Percentiles rank a stretch among this genome's conserved stretches.
phyloP scores from a whole-genome alignment of 2,797 vertebrate genomes.

The Buceros bicornis region DNA sequence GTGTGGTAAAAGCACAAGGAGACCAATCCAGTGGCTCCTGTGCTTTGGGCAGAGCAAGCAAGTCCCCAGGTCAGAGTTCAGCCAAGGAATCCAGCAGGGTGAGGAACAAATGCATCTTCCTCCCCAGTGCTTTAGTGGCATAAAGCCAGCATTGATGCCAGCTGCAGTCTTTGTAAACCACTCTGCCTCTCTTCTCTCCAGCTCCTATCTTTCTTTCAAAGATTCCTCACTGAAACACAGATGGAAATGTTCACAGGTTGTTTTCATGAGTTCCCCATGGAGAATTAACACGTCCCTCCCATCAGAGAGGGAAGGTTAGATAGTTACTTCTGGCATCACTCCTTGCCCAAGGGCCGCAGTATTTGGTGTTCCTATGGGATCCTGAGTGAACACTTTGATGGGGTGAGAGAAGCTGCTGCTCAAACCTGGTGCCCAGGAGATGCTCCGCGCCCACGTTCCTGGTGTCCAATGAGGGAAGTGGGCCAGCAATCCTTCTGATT shows the following conservation, averaged over 20 bases:
- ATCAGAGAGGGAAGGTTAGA: neutral
- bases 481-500: neutral
- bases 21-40: neutral
- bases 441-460: neutral
- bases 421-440: neutral
- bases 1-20: neutral
- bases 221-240: slow-evolving; percentile 43
- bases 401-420: neutral
- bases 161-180: slow-evolving; percentile 10
- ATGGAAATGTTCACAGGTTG: slow-evolving; percentile 26
- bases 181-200: neutral
- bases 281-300: neutral
- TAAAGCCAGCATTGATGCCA: neutral
- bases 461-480: neutral
- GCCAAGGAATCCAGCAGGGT: neutral
- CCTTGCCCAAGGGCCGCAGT: neutral
- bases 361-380: neutral
- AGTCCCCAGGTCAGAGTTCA: neutral
- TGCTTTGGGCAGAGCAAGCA: neutral
- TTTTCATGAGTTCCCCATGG: slow-evolving; percentile 17
- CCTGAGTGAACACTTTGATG: neutral
- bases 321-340: neutral
- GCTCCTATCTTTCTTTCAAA: slow-evolving; percentile 19
- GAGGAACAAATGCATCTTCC: neutral
- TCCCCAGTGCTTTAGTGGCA: neutral